phyloP scores from a whole-genome alignment of 2,888 invertebrate species.

The Ormia ochracea region DNA sequence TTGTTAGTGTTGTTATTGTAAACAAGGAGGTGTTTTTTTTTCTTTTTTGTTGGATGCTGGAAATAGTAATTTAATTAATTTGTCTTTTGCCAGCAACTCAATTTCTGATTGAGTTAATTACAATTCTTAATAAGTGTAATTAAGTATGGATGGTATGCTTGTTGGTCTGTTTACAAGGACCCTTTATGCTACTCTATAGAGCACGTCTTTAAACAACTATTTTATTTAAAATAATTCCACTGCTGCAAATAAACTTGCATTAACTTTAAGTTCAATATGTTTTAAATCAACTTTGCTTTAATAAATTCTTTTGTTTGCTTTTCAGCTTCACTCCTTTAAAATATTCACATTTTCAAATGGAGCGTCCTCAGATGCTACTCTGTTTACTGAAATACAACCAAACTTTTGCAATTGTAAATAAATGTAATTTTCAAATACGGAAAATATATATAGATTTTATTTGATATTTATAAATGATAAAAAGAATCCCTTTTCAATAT shows the following conservation, averaged over 20 bases:
- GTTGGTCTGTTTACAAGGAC: background rate
- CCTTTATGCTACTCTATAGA: background rate
- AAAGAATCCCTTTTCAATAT: constrained; percentile 23
- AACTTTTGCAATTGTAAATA: background rate
- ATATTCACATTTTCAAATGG: background rate
- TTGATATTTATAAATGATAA: constrained; percentile 29
- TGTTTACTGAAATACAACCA: background rate
- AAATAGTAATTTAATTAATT: constrained; percentile 23
- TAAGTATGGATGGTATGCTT: too few relatives aligned
- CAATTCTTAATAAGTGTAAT: background rate
- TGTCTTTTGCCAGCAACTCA: background rate
- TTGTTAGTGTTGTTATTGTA: background rate
- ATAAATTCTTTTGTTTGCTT: too few relatives aligned
- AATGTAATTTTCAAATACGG: background rate
- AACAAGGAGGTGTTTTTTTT: background rate
- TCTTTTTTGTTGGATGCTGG: background rate
- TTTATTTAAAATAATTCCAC: too few relatives aligned
- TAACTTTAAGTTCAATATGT: too few relatives aligned
- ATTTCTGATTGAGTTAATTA: background rate
- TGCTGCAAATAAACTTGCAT: too few relatives aligned
- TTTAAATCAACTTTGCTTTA: too few relatives aligned
- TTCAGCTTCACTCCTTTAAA: too few relatives aligned
- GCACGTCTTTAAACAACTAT: too few relatives aligned
- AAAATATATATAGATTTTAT: constrained; percentile 21
- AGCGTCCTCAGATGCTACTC: too few relatives aligned